Conservation (phyloP, 2,113 vertebrate genomes). For the Trichomycterus rosablanca region DNA sequence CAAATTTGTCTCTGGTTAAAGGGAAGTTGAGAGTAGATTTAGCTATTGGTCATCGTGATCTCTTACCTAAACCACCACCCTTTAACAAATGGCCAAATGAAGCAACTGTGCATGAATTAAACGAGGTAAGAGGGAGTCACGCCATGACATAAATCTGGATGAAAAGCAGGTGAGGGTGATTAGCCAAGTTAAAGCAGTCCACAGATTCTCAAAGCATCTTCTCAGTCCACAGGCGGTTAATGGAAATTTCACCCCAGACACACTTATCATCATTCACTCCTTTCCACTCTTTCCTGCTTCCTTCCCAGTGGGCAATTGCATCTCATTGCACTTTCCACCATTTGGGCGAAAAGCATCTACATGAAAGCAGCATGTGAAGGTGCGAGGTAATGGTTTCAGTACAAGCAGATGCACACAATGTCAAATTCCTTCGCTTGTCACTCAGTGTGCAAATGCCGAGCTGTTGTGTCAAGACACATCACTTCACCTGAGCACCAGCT, state of each 20-base stretch:
- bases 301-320: background rate
- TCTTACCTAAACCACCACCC: constrained; percentile 23
- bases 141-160: background rate
- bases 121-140: constrained; percentile 5
- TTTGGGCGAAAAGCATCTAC: constrained; percentile 6
- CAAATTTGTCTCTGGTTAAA: constrained; percentile 28
- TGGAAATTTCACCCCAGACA: constrained; percentile 32
- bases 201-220: constrained; percentile 14
- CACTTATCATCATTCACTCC: constrained; percentile 22
- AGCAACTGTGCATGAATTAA: constrained; percentile 15
- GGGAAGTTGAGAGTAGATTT: constrained; percentile 6
- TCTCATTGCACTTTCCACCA: background rate
- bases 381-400: constrained; percentile 8
- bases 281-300: constrained; percentile 4
- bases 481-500: constrained; percentile 31
- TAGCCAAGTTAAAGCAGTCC: constrained; percentile 4
- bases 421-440: constrained; percentile 21
- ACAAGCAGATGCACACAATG: constrained; percentile 7
- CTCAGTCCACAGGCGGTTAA: constrained; percentile 27
- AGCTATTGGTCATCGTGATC: constrained; percentile 24
- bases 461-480: constrained; percentile 25
- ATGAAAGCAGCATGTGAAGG: background rate
- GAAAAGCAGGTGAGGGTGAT: constrained; percentile 19
- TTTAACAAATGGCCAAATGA: constrained; percentile 24
- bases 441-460: constrained; percentile 10